Base-by-base conservation (phyloP, 2,888 invertebrate species). In the Trichogramma evanescens region DNA sequence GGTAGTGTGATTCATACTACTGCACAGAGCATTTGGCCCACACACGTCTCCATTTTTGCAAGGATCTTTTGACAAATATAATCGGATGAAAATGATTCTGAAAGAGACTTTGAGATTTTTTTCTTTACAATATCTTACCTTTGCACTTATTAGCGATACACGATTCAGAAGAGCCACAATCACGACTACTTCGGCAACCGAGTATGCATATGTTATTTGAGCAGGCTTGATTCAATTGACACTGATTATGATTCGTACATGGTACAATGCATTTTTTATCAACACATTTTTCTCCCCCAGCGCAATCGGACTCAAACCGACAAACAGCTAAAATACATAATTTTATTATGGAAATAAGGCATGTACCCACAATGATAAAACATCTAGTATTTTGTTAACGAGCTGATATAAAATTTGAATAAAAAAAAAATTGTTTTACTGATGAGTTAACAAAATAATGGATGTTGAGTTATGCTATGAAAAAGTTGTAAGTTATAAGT, bases 101-200 rank as follows among this genome's bases (percentile, higher is more conserved):
- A 51, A 41, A 38, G 9, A 40, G 39, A 1, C 10, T 54, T 7
- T 13, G 41, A 5, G 40, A n/a, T 44, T 4, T 26, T 26, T 38
- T 38, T 9, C 40, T 10, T 5, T 4, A 10, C 7, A 40, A 6
- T 46, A 54, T 4, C 13, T 7, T 72, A 80, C 80, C 79, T 71
- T 85, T 82, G 73, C 94, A 95, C 79, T 88, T 90, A 72, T 88
- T 91, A 69, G 89, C 89, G 46, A 93, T 83, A 72, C 95, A 95
- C 4, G 93, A 87, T 72, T 92, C 85, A 58, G 86, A 84, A 10
- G 81, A 81, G 1, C 83, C 82, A 72, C 95, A 95, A 70, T 93
- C 90, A 70, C 86, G 87, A 72, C 92, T 91, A 68, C 86, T 86
- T 70, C 93, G 84, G 73, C 95, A 95, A 38, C 95, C 95, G 60